Evolutionary conservation across 2,888 invertebrate species (phyloP).

Genomic region (Melanostoma mellinum): DNA sequence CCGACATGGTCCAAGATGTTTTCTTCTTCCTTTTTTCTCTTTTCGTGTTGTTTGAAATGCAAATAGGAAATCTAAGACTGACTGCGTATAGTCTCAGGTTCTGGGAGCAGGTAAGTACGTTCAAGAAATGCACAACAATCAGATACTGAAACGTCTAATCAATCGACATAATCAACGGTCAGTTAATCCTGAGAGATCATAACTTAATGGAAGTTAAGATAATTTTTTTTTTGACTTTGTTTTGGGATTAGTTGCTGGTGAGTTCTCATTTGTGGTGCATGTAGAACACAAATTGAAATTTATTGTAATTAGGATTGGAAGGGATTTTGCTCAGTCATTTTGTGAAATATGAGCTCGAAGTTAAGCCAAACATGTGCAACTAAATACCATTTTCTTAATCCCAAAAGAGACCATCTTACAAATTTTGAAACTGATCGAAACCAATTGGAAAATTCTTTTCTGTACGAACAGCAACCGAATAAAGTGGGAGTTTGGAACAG

Average conservation of each 20-base stretch:
- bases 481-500: too few species aligned
- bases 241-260: slow-evolving; percentile 9
- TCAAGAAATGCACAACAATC: slow-evolving; percentile 46
- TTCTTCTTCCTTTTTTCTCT: neutral
- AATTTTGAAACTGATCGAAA: too few species aligned
- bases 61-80: slow-evolving; percentile 45
- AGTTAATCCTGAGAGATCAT: slow-evolving; percentile 58
- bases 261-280: slow-evolving; percentile 32
- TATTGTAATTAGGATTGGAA: slow-evolving; percentile 44
- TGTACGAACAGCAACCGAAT: too few species aligned
- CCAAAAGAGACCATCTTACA: too few species aligned
- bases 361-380: slow-evolving; percentile 26
- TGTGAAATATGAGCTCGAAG: slow-evolving; percentile 52
- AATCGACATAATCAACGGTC: slow-evolving; percentile 67
- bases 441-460: too few species aligned
- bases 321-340: slow-evolving; percentile 45
- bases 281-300: slow-evolving; percentile 30
- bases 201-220: slow-evolving; percentile 67
- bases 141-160: slow-evolving; percentile 41
- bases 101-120: slow-evolving; percentile 22
- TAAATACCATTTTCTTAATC: neutral
- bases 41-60: slow-evolving; percentile 19
- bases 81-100: neutral
- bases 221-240: slow-evolving; percentile 12
- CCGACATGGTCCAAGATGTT: slow-evolving; percentile 23